Base-by-base conservation (phyloP, 2,888 invertebrate genomes). In the Latrodectus hesperus region DNA sequence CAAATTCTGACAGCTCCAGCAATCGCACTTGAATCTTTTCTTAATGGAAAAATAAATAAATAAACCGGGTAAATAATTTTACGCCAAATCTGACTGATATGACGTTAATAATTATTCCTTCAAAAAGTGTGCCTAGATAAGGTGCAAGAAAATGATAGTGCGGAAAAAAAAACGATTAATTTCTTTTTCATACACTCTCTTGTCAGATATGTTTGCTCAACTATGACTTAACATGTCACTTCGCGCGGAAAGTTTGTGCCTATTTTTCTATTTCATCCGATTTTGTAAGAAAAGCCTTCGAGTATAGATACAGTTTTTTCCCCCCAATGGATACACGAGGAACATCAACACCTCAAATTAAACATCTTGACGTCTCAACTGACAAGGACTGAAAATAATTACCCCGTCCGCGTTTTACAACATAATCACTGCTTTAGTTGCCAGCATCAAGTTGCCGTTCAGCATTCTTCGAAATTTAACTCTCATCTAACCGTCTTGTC, bases 331-430 rank as follows among this genome's bases (percentile, higher is more conserved):
- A 22, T 49, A 16, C 14, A 52, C 17, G 60, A 82, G 64, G 60
- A 76, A 60, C 85, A 86, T 87, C 81, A 81, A 77, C 86, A 82
- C 86, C 81, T 87, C 81, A 87, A 87, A 87, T 87, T 87, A 87
- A 87, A 87, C 67, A 77, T 81, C 81, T 65, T 87, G 86, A 87
- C 86, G 77, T 38, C 81, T 55, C 76, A 81, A 81, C 72, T 87
- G 86, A 87, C 86, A 87, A 81, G 77, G 81, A 76, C 75, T 73
- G 76, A 80, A 87, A 87, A 87, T 87, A 87, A 87, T 87, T 87
- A 87, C 86, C 60, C 72, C 77, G 22, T 77, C 74, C 70, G 16
- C 73, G 77, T 65, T 72, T 87, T 87, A 82, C 81, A 87, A 81
- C 86, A 81, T 87, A 87, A 87, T 87, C 86, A 77, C 86, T 87